These are phyloP conservation scores for Eclectus roratus DNA, from an alignment of 2,113 vertebrate genomes.

Conservation along the genomic window DNA sequence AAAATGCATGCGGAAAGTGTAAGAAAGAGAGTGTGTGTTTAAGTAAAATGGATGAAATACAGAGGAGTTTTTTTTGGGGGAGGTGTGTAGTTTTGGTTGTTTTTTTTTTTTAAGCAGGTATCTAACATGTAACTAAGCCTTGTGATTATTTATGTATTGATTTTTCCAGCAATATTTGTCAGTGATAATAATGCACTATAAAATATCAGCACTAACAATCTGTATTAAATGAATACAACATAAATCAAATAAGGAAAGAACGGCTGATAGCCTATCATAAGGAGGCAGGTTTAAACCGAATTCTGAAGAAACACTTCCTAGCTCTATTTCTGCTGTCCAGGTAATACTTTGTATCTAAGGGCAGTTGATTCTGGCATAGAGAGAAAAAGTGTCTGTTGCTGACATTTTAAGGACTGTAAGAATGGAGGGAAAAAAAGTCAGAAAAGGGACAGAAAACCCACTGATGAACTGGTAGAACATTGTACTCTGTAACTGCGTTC, in stretches of 20 bases:
- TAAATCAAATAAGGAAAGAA: background rate
- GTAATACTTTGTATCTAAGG: background rate
- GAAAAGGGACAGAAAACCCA: background rate
- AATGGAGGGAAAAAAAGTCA: background rate
- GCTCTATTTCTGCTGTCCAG: background rate
- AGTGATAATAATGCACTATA: background rate
- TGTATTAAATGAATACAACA: background rate
- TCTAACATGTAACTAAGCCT: background rate
- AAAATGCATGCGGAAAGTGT: background rate
- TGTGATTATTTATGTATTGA: background rate
- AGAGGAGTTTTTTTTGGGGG: fast-evolving
- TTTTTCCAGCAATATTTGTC: background rate
- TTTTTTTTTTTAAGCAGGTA: background rate
- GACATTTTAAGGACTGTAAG: background rate
- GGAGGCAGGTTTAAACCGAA: background rate
- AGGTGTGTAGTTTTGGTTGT: background rate
- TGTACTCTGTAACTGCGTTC: background rate
- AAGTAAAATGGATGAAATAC: background rate
- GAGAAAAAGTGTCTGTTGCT: background rate
- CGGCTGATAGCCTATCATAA: background rate
- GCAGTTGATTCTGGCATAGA: background rate
- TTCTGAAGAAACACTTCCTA: background rate
- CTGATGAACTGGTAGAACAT: background rate
- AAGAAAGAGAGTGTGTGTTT: background rate
- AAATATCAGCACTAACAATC: background rate